Evolutionary conservation across 2,797 vertebrate species (phyloP), one percentile per base, ranked within the genome.

Genomic region (Tapirus indicus): DNA sequence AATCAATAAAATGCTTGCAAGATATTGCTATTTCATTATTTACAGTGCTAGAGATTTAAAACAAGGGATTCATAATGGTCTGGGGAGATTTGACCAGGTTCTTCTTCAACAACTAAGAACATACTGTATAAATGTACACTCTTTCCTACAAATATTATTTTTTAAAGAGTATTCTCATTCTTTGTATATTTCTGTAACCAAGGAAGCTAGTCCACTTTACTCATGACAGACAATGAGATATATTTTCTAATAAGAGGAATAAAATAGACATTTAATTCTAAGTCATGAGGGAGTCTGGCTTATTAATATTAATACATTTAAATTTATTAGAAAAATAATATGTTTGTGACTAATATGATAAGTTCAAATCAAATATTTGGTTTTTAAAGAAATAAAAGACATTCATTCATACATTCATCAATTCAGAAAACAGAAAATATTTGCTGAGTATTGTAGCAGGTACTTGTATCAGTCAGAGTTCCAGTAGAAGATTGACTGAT

Each of bases 1-100:
- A 91, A 54, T 98, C 89, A 93, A 93, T 93, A 93, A 25, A 92
- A 96, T 66, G 41, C 95, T 89, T 35, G 16, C 29, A 91, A 96
- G 91, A 88, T 60, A 88, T 66, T 80, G 75, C 84, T 97, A 52
- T 94, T 97, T 97, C 69, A 96, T 97, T 97, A 98, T 95, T 97
- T 94, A 94, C 18, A 49, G 35, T 54, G 8, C 82, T 84, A 25
- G 96, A 97, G 86, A 78, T 80, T 97, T 97, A 94, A 88, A 95
- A 97, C 93, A 95, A 94, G 64, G 68, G 35, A 88, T 97, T 96
- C 41, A 23, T 97, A 83, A 94, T 80, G 54, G 62, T 96, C 89
- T 85, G 11, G 41, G 56, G 87, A 97, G 83, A 94, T 62, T 92
- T 95, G 88, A 72, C 41, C 66, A 85, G 66, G 32, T 94, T 94